A percentile compares a stretch with the other conserved stretches of the same genome.
phyloP scores from a whole-genome alignment of 2,888 invertebrate species.

The Prosapia bicincta region DNA sequence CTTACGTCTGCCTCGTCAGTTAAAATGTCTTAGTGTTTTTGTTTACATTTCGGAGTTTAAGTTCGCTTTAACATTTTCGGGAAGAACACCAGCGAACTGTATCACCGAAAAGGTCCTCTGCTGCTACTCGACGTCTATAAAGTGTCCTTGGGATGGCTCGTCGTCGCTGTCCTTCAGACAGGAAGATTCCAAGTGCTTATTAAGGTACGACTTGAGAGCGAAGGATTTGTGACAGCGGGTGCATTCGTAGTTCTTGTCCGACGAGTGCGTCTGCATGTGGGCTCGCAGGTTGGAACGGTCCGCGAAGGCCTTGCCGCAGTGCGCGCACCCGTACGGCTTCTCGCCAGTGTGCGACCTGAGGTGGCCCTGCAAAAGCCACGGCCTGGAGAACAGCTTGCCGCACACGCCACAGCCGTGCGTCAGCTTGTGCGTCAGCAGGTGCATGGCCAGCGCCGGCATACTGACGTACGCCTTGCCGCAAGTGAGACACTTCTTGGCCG shows the following conservation, averaged over 20 bases:
- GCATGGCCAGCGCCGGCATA: slow-evolving; percentile 96
- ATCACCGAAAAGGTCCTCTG: slow-evolving; percentile 39
- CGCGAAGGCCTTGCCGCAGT: slow-evolving; percentile 93
- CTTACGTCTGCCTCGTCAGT: not conserved
- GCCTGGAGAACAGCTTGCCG: slow-evolving; percentile 91
- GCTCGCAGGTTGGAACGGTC: slow-evolving; percentile 91
- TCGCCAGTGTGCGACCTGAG: slow-evolving; percentile 89
- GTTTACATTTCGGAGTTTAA: not conserved
- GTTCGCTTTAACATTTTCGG: slow-evolving; percentile 14
- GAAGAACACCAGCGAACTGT: slow-evolving; percentile 35
- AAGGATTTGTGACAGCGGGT: slow-evolving; percentile 85
- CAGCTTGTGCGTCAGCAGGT: slow-evolving; percentile 87
- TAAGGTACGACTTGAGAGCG: slow-evolving; percentile 91
- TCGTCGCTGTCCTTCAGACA: slow-evolving; percentile 53
- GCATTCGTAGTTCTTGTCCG: slow-evolving; percentile 87
- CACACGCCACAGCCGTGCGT: slow-evolving; percentile 90
- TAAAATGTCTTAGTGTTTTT: not conserved
- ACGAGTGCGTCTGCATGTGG: slow-evolving; percentile 93
- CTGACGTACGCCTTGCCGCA: slow-evolving; percentile 97
- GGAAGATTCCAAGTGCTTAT: slow-evolving; percentile 91
- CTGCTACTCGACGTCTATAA: slow-evolving; percentile 37
- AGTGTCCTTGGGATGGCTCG: slow-evolving; percentile 14
- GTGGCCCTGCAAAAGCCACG: slow-evolving; percentile 89
- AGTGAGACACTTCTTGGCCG: slow-evolving; percentile 91
- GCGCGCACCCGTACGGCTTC: slow-evolving; percentile 89